These are phyloP conservation scores for Calycopis cecrops DNA, from an alignment of 1,140 invertebrate species.

Conservation along the genomic window DNA sequence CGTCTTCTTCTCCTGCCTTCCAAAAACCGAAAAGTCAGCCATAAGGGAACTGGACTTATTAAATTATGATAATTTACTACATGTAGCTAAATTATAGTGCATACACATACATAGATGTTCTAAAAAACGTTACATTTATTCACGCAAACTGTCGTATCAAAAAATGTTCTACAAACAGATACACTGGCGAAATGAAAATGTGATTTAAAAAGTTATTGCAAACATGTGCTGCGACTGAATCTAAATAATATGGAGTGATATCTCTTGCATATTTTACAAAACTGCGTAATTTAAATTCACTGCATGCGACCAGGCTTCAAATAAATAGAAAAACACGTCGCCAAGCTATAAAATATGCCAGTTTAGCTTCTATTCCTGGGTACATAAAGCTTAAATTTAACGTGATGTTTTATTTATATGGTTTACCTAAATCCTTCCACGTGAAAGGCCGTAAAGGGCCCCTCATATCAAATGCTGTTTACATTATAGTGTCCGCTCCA, in stretches of 20 bases:
- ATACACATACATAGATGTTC: too few species aligned
- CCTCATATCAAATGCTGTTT: slow-evolving; percentile 21
- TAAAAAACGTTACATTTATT: too few species aligned
- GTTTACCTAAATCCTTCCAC: slow-evolving; percentile 18
- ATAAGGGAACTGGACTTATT: too few species aligned
- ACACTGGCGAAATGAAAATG: slow-evolving; percentile 22
- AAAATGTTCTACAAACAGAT: neutral
- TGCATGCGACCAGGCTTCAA: slow-evolving; percentile 36
- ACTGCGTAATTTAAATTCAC: slow-evolving; percentile 45
- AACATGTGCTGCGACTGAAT: slow-evolving; percentile 25
- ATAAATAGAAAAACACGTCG: slow-evolving; percentile 45
- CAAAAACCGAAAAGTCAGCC: too few species aligned
- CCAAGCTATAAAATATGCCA: slow-evolving; percentile 18
- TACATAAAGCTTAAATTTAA: slow-evolving; percentile 14
- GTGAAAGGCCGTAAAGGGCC: slow-evolving; percentile 21
- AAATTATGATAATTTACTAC: too few species aligned
- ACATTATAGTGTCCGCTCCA: slow-evolving; percentile 1
- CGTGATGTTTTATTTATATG: slow-evolving; percentile 1
- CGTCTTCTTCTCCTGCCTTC: too few species aligned
- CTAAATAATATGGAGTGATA: slow-evolving; percentile 43
- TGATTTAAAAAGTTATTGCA: slow-evolving; percentile 28
- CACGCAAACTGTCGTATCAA: too few species aligned
- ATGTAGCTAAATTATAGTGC: too few species aligned
- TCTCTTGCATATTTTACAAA: slow-evolving; percentile 44
- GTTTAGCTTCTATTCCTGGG: slow-evolving; percentile 13